Evolutionary conservation across 2,888 invertebrate genomes (phyloP).

Genomic region (Strigamia crassipes): DNA sequence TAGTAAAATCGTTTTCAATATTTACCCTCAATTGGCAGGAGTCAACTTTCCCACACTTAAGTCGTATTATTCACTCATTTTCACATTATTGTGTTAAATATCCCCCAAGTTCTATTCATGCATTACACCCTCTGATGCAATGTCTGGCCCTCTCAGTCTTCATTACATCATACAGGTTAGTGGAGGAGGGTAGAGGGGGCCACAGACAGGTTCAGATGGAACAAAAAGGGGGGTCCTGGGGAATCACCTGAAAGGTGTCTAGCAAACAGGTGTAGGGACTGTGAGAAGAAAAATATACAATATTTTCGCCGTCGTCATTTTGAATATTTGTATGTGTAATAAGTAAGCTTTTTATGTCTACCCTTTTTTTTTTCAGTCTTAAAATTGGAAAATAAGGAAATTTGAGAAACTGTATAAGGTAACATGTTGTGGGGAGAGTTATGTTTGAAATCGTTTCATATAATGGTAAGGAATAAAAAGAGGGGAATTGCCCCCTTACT

Average conservation of each 20-base stretch:
- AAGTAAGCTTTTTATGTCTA: background rate
- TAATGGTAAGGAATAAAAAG: conserved; percentile 37
- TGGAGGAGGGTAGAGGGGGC: background rate
- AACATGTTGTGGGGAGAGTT: conserved; percentile 17
- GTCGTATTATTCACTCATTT: conserved; percentile 33
- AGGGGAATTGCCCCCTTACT: conserved; percentile 14
- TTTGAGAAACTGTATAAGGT: conserved; percentile 24
- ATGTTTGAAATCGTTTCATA: conserved; percentile 32
- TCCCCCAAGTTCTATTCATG: conserved; percentile 37
- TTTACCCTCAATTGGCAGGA: conserved; percentile 19
- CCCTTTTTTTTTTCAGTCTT: background rate
- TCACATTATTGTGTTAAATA: conserved; percentile 40
- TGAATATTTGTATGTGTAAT: background rate
- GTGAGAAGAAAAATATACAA: background rate
- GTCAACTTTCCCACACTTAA: conserved; percentile 40
- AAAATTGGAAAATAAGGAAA: background rate
- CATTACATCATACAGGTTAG: conserved; percentile 42
- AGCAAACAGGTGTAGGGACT: conserved; percentile 29
- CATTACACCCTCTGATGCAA: conserved; percentile 36
- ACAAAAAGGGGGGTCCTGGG: conserved; percentile 13
- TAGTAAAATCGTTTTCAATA: conserved; percentile 33
- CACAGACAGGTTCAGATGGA: conserved; percentile 27
- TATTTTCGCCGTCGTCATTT: background rate
- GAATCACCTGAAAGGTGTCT: conserved; percentile 39
- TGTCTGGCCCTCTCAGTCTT: conserved; percentile 34